Base-by-base conservation (phyloP, 2,888 invertebrate species). In the Teleiodes luculella region DNA sequence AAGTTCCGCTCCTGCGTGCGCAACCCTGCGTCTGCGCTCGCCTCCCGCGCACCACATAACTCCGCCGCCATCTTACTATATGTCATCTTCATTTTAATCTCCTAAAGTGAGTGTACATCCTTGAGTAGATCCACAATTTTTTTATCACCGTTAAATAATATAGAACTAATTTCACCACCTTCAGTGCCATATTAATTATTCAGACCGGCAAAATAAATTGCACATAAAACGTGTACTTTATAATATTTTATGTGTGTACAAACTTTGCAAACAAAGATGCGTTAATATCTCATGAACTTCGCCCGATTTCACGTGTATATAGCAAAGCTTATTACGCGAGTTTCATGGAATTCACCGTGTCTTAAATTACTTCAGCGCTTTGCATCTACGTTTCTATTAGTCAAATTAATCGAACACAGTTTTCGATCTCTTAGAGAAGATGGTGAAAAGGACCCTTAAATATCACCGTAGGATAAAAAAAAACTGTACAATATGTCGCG, bases 1-100 rank as follows among this genome's bases (percentile, higher is more conserved):
- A 94, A 95, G 73, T 96, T 95, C 86, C 93, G 94, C 56, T 88
- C 93, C 43, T 97, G 97, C 80, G 92, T 96, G 66, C 93, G 95
- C 68, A 94, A 95, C 56, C 95, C 95, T 36, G 94, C 95, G 33
- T 94, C 94, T 71, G 95, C 95, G 60, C 83, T 95, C 56, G 93
- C 93, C 57, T 93, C 94, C 37, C 91, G 91, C 49, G 91, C 91
- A 11, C 74, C 88, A 1, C 78, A 80, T 56, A 78, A 77, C 56
- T 83, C 84, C 5, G 80, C 83, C 57, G 87, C 88, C 70, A 78
- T 88, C 28, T 76, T 87, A 62, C 63, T 87, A 56, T 86, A 86
- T 76, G 83, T 85, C 70, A 78, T 86, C 49, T 78, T 87, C 63
- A 77, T 87, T 76, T 76, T 88, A 53, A 64, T 82, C 53, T 72